These are phyloP conservation scores for Zaprionus lachaisei DNA, from an alignment of 1,140 invertebrate species.

Conservation along the genomic window DNA sequence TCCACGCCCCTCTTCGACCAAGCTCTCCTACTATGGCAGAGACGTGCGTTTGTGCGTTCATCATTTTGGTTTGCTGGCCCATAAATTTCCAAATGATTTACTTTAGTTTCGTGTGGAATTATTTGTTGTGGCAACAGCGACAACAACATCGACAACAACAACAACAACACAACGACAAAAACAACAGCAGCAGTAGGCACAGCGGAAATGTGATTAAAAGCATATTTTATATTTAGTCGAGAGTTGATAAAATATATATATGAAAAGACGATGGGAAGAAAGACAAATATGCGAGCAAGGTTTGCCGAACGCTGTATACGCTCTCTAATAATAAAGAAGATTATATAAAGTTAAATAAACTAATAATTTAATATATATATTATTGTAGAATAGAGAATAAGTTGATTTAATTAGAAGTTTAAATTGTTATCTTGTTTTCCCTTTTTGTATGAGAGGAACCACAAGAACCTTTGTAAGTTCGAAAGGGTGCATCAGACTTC, in stretches of 20 bases:
- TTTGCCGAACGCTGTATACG: neutral
- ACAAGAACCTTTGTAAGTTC: too few relatives aligned
- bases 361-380: neutral
- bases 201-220: constrained; percentile 82
- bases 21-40: constrained; percentile 18
- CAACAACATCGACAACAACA: constrained; percentile 25
- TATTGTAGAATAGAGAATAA: neutral
- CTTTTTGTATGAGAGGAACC: too few relatives aligned
- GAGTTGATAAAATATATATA: constrained; percentile 45
- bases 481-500: neutral
- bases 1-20: neutral
- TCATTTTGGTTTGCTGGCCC: constrained; percentile 64
- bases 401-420: neutral
- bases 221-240: constrained; percentile 76
- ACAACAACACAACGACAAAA: constrained; percentile 23
- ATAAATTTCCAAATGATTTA: constrained; percentile 84
- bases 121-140: constrained; percentile 60
- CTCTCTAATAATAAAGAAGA: neutral
- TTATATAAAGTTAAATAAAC: neutral
- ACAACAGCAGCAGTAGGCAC: constrained; percentile 21
- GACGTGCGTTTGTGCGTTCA: constrained; percentile 57
- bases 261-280: neutral
- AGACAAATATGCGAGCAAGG: neutral
- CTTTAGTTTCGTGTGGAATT: constrained; percentile 84
- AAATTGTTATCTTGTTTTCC: too few relatives aligned